phyloP scores from a whole-genome alignment of 1,140 invertebrate genomes.

The Lordiphosa collinella region DNA sequence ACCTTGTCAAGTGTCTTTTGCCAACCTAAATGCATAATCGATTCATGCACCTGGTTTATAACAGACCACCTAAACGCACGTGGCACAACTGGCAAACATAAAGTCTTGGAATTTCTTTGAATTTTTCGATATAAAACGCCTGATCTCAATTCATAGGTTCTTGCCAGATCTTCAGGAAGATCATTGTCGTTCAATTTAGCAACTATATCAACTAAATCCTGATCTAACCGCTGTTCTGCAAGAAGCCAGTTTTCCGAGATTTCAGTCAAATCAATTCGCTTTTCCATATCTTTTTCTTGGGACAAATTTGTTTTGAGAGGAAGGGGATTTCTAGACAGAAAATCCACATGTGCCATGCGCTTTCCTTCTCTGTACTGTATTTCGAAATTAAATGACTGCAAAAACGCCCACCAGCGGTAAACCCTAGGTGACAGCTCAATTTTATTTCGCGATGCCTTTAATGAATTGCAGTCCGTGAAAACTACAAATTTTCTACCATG shows the following conservation, averaged over 20 bases:
- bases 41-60: neutral
- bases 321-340: too few relatives aligned
- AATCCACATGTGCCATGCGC: too few relatives aligned
- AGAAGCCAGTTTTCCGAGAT: neutral
- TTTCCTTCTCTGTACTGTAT: too few relatives aligned
- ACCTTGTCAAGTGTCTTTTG: neutral
- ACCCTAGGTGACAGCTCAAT: too few relatives aligned
- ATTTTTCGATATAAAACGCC: neutral
- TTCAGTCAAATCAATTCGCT: neutral
- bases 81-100: neutral
- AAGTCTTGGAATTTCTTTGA: neutral
- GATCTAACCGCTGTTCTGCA: neutral
- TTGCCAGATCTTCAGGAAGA: neutral
- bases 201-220: neutral
- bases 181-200: too few relatives aligned
- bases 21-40: neutral
- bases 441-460: conserved; percentile 1
- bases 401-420: too few relatives aligned
- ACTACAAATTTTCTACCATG: conserved; percentile 9
- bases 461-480: conserved; percentile 11
- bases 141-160: neutral
- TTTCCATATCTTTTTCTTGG: too few relatives aligned
- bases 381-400: too few relatives aligned
- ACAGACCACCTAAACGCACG: neutral
- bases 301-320: too few relatives aligned